Percentiles rank a stretch among this genome's conserved stretches.
Conservation (phyloP, 2,797 vertebrate species). For the Notoglanidium macrostoma region DNA sequence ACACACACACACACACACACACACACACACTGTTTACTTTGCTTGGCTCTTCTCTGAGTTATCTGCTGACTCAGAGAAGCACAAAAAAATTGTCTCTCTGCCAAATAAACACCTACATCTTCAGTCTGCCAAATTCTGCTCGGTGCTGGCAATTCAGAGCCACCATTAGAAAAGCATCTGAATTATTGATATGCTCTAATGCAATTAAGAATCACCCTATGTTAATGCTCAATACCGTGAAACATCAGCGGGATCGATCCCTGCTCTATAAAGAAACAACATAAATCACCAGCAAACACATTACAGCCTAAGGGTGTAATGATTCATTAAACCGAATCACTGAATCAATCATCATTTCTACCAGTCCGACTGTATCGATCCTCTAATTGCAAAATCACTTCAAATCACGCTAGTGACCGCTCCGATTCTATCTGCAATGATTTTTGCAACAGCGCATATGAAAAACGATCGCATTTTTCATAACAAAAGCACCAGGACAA, state of each 20-base stretch:
- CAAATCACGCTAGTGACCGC: background rate
- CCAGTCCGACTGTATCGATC: conserved; percentile 30
- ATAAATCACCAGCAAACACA: conserved; percentile 15
- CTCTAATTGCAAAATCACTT: conserved; percentile 34
- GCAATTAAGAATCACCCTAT: conserved; percentile 40
- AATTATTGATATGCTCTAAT: conserved; percentile 38
- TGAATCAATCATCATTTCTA: conserved; percentile 40
- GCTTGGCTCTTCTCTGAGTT: background rate
- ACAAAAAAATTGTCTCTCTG: background rate
- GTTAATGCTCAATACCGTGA: conserved; percentile 15
- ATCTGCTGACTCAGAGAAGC: conserved; percentile 35
- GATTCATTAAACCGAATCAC: conserved; percentile 41
- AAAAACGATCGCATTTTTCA: conserved; percentile 32
- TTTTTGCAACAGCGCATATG: background rate
- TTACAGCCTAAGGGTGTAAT: conserved; percentile 10
- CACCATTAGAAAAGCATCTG: conserved; percentile 5
- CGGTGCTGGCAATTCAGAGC: background rate
- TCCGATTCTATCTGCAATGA: conserved; percentile 17
- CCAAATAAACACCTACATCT: conserved; percentile 27
- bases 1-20: conserved; percentile 21
- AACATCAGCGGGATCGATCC: background rate
- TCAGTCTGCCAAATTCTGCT: conserved; percentile 20
- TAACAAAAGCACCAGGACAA: conserved; percentile 16
- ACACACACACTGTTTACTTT: conserved; percentile 1
- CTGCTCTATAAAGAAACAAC: conserved; percentile 22